Percentiles rank a stretch among this genome's conserved stretches.
Evolutionary conservation across 2,888 invertebrate genomes (phyloP).

Genomic region (Sipha maydis): DNA sequence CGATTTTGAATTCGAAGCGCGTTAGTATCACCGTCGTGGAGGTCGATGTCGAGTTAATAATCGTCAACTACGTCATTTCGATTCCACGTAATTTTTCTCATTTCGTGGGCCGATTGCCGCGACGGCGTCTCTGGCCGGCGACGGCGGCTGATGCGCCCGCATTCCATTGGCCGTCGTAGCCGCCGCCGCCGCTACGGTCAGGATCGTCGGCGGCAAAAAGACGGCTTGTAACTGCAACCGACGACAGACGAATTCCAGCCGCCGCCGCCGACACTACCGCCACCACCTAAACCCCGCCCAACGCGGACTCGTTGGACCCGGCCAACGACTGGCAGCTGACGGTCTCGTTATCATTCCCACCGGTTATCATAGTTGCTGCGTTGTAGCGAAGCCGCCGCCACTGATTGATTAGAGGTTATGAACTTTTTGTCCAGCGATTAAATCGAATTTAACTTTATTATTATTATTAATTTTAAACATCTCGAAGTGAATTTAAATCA

Average conservation of each 20-base stretch:
- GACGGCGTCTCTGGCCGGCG: not conserved
- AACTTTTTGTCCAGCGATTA: slow-evolving; percentile 15
- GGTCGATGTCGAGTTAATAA: not conserved
- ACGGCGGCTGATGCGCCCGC: slow-evolving; percentile 9
- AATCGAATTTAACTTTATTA: not conserved
- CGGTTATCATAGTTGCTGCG: slow-evolving; percentile 55
- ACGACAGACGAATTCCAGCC: slow-evolving; percentile 23
- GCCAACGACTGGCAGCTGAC: slow-evolving; percentile 12
- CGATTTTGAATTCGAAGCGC: too few species aligned
- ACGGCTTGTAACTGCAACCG: not conserved
- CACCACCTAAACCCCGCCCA: not conserved
- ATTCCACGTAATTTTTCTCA: slow-evolving; percentile 24
- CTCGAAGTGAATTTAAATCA: not conserved
- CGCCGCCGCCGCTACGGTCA: not conserved
- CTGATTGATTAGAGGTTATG: slow-evolving; percentile 61
- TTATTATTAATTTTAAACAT: slow-evolving; percentile 10
- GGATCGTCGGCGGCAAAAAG: not conserved
- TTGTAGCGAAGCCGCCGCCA: slow-evolving; percentile 45
- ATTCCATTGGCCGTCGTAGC: not conserved
- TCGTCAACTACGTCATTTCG: slow-evolving; percentile 15
- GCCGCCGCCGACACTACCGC: not conserved
- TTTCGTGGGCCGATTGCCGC: slow-evolving; percentile 10
- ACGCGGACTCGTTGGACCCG: slow-evolving; percentile 11
- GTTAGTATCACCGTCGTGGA: too few species aligned
- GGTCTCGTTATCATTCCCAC: slow-evolving; percentile 38